Percentiles rank a stretch among this genome's conserved stretches.
These are phyloP conservation scores for Vespertilio murinus DNA, from an alignment of 2,797 vertebrate genomes.

Conservation along the genomic window DNA sequence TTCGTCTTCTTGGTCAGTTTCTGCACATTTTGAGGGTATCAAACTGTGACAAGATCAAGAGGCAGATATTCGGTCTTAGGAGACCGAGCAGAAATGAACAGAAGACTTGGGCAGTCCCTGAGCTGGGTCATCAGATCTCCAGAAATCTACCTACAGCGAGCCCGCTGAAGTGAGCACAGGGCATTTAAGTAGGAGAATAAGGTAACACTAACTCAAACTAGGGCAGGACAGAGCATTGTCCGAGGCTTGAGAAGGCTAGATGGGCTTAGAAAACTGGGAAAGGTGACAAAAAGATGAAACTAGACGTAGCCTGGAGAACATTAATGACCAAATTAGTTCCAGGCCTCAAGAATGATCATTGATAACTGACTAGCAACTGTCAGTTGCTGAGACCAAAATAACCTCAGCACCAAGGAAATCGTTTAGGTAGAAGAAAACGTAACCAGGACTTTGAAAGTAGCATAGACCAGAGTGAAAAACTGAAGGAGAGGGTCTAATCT, in stretches of 20 bases:
- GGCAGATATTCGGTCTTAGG: neutral
- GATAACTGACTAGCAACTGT: neutral
- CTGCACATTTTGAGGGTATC: neutral
- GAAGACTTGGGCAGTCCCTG: neutral
- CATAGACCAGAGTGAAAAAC: neutral
- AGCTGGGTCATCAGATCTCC: neutral
- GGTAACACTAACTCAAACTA: neutral
- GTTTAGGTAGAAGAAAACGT: neutral
- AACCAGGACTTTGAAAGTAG: neutral
- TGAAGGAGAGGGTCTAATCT: neutral
- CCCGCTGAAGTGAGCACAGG: neutral
- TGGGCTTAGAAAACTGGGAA: neutral
- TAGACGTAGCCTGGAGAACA: neutral
- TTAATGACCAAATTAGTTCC: neutral
- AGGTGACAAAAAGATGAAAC: neutral
- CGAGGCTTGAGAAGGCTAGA: neutral
- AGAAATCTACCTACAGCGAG: neutral
- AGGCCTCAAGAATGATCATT: neutral
- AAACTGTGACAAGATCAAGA: neutral
- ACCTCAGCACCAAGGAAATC: neutral
- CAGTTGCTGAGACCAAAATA: neutral
- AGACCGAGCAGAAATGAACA: conserved; percentile 1
- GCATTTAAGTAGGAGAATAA: neutral
- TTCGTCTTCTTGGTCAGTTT: neutral
- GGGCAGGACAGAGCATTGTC: rapidly evolving